These are phyloP conservation scores for Tetragnatha montana DNA, from an alignment of 2,888 invertebrate genomes.

Conservation along the genomic window DNA sequence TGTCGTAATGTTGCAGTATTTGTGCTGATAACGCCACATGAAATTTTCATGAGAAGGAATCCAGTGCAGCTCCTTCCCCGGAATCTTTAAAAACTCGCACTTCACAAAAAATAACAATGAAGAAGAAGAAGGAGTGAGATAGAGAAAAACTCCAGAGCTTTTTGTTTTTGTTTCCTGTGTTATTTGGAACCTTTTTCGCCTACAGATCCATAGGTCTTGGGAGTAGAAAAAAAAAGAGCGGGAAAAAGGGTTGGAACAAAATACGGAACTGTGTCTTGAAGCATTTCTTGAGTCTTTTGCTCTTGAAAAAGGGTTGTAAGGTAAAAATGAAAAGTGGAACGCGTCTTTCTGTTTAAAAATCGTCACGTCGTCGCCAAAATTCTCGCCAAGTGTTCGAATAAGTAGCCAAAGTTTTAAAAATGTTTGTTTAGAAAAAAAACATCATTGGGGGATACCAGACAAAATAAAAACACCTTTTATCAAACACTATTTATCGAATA, in stretches of 20 bases:
- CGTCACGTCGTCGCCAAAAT: background rate
- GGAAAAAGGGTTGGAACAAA: conserved; percentile 21
- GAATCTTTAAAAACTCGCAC: conserved; percentile 29
- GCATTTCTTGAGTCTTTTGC: conserved; percentile 50
- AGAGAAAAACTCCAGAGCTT: conserved; percentile 19
- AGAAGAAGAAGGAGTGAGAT: background rate
- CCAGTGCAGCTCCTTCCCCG: conserved; percentile 7
- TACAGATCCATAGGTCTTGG: conserved; percentile 3
- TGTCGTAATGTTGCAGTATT: conserved; percentile 16
- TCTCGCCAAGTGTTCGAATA: background rate
- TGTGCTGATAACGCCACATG: conserved; percentile 49
- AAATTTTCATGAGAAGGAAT: conserved; percentile 58
- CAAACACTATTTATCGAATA: too few relatives aligned
- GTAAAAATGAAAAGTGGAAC: conserved; percentile 31
- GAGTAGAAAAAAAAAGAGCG: conserved; percentile 14
- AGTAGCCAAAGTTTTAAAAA: too few relatives aligned
- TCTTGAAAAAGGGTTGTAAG: conserved; percentile 59
- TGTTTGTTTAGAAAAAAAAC: too few relatives aligned
- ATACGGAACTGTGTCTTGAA: conserved; percentile 47
- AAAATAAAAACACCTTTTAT: too few relatives aligned
- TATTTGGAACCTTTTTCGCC: conserved; percentile 52
- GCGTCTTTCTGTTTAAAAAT: conserved; percentile 3
- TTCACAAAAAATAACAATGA: background rate
- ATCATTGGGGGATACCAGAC: too few relatives aligned
- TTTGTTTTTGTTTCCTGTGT: conserved; percentile 48